Evolutionary conservation across 2,888 invertebrate species (phyloP).

Genomic region (Ceratothoa steindachneri): DNA sequence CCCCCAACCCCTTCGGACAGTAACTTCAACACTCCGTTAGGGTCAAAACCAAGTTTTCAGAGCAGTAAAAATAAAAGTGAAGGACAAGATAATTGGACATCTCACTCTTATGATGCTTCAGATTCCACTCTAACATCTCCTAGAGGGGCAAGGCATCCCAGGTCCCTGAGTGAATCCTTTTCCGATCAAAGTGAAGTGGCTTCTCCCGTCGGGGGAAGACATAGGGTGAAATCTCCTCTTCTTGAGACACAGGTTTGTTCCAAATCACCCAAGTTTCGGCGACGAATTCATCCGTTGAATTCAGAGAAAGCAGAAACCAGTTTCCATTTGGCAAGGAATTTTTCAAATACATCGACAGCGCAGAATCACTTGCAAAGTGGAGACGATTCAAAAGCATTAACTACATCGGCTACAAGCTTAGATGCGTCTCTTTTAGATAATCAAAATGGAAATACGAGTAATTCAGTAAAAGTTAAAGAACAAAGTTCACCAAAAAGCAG

Average conservation of each 20-base stretch:
- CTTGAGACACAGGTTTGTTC: slow-evolving; percentile 25
- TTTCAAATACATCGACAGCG: slow-evolving; percentile 6
- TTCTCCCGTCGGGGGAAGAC: slow-evolving; percentile 22
- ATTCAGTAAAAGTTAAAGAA: neutral
- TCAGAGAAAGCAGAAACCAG: neutral
- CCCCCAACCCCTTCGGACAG: slow-evolving; percentile 71
- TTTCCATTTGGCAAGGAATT: neutral
- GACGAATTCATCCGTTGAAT: slow-evolving; percentile 13
- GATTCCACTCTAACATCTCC: slow-evolving; percentile 42
- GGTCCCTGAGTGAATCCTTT: slow-evolving; percentile 22
- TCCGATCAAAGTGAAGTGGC: slow-evolving; percentile 29
- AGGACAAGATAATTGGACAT: slow-evolving; percentile 15
- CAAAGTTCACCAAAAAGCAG: neutral
- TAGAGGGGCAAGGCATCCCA: slow-evolving; percentile 19
- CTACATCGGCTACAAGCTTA: neutral
- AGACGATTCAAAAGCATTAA: neutral
- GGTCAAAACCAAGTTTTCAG: slow-evolving; percentile 18
- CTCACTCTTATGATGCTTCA: slow-evolving; percentile 31
- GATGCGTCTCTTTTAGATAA: neutral
- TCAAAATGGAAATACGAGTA: slow-evolving; percentile 1
- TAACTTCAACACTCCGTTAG: slow-evolving; percentile 49
- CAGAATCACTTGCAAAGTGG: neutral
- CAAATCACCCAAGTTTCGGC: slow-evolving; percentile 31
- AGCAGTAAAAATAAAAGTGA: slow-evolving; percentile 23
- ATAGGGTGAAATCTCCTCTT: slow-evolving; percentile 26